Conservation (phyloP, 30 jellyfish, hydroid and myxozoan genomes). For the Nemopilema nomurai region DNA sequence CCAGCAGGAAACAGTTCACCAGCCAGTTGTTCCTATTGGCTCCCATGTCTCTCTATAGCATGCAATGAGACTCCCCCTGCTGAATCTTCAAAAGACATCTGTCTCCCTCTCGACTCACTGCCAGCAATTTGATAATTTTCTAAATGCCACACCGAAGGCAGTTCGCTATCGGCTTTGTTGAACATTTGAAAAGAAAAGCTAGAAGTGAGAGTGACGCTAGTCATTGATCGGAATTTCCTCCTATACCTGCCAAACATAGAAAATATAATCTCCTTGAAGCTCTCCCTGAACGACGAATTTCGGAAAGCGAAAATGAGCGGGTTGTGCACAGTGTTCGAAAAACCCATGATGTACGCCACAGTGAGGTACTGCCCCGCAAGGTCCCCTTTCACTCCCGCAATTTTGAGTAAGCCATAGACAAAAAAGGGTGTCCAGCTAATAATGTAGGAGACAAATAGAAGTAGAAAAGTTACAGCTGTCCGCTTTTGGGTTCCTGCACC, state of each 20-base stretch:
- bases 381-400: conserved; percentile 35
- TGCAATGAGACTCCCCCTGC: conserved; percentile 1
- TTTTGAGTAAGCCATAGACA: conserved; percentile 25
- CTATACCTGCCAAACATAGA: conserved; percentile 30
- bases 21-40: background rate
- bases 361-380: conserved; percentile 59
- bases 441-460: conserved; percentile 53
- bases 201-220: conserved; percentile 26
- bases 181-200: conserved; percentile 50
- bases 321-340: conserved; percentile 56
- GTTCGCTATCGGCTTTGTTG: conserved; percentile 13
- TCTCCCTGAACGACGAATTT: conserved; percentile 32
- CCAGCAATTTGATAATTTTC: background rate
- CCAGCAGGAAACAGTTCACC: background rate
- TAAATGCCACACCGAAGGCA: conserved; percentile 54
- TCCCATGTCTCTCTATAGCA: conserved; percentile 7
- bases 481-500: conserved; percentile 41
- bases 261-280: conserved; percentile 47
- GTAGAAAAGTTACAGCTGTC: conserved; percentile 46
- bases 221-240: conserved; percentile 40
- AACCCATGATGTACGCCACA: conserved; percentile 54
- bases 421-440: conserved; percentile 75
- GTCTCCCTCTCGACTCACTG: background rate
- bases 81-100: background rate
- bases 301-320: conserved; percentile 65